These are phyloP conservation scores for Campaea margaritaria DNA, from an alignment of 2,888 invertebrate genomes.

Conservation along the genomic window DNA sequence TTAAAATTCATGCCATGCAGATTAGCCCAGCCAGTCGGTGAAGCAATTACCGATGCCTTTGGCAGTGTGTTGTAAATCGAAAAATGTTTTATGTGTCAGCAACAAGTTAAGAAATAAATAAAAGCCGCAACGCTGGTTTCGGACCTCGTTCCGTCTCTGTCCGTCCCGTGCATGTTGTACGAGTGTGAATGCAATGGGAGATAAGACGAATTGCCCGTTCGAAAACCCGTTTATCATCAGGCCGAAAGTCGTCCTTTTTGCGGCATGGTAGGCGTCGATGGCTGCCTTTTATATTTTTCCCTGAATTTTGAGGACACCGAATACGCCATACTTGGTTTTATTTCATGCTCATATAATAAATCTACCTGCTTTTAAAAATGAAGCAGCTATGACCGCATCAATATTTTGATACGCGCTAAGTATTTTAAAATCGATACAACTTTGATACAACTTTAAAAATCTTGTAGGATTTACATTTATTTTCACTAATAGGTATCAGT, in stretches of 20 bases:
- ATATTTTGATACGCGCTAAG: slow-evolving; percentile 13
- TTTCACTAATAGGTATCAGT: no score
- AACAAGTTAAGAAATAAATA: slow-evolving; percentile 83
- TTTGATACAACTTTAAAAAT: no score
- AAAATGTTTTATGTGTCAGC: slow-evolving; percentile 74
- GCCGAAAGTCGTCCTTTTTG: slow-evolving; percentile 65
- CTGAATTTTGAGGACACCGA: slow-evolving; percentile 64
- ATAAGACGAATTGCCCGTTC: slow-evolving; percentile 68
- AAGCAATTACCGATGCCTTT: slow-evolving; percentile 67
- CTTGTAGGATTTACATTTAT: no score
- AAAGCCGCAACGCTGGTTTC: slow-evolving; percentile 71
- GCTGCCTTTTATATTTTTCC: slow-evolving; percentile 67
- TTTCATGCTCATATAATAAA: slow-evolving; percentile 36
- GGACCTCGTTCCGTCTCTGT: slow-evolving; percentile 48
- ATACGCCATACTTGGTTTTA: slow-evolving; percentile 41
- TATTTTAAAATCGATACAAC: slow-evolving; percentile 11
- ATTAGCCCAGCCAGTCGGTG: slow-evolving; percentile 63
- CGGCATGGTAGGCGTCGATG: slow-evolving; percentile 75
- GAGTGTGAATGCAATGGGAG: slow-evolving; percentile 50
- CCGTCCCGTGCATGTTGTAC: slow-evolving; percentile 20
- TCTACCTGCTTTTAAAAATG: slow-evolving; percentile 25
- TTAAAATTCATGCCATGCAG: slow-evolving; percentile 72
- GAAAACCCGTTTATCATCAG: slow-evolving; percentile 82
- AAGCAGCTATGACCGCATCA: slow-evolving; percentile 18
- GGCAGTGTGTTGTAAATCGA: slow-evolving; percentile 65